Base-by-base conservation (phyloP, 2,888 invertebrate genomes). In the Drosophila basisetae region DNA sequence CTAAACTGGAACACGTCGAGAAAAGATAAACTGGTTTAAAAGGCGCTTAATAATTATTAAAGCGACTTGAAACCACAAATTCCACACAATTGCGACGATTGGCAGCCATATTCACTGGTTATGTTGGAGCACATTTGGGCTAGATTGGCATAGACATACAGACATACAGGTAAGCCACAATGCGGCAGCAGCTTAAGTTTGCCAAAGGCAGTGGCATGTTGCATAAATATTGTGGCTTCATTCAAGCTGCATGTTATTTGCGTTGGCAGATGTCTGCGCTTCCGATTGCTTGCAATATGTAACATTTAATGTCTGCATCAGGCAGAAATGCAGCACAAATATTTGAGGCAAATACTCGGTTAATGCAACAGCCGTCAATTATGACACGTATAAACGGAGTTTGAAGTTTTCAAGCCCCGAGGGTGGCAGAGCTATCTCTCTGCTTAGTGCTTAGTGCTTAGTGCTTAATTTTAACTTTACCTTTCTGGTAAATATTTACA, bases 381-480 rank as follows among this genome's bases (percentile, higher is more conserved):
- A 61, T 56, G 55, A 56, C 52, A 53, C 28, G 37, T 30, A 31
- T n/a, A 13, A 25, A 4, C 7, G 25, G 16, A 0, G 56, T 31
- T 47, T 22, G 33, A 22, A 28, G 31, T 37, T 55, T 25, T 33
- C 1, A 25, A 16, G 33, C 28, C 16, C 10, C 10, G 25, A 18
- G n/a, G 16, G 35, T n/a, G 2, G 43, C 31, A 41, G 59, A 63
- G 78, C 70, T 79, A 79, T 76, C 43, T 52, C 52, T 16, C 41
- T 18, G 31, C n/a, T n/a, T n/a, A n/a, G n/a, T n/a, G 22, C 31
- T 1, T 31, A 9, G 31, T 31, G 31, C 16, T 22, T 18, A 81
- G 75, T 78, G 89, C 76, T 88, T 77, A 81, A 79, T 83, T 89
- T 89, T 77, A 85, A 76, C 84, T 89, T 86, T 78, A 86, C 84